These are phyloP conservation scores for Diorhabda carinulata DNA, from an alignment of 1,140 invertebrate genomes.

Conservation along the genomic window DNA sequence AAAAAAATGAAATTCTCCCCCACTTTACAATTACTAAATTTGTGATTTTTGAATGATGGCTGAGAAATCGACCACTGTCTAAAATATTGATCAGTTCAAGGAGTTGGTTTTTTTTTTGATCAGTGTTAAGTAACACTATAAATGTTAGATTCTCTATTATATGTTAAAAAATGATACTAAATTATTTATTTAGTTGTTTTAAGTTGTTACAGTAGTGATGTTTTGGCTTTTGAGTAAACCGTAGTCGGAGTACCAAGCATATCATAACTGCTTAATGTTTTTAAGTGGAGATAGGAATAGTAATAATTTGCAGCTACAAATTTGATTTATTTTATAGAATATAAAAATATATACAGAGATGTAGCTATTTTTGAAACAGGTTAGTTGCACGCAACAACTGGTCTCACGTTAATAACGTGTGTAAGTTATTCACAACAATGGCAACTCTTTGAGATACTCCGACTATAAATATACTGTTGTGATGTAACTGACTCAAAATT, in stretches of 20 bases:
- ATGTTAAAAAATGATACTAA: constrained; percentile 42
- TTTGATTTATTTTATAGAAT: too few species aligned
- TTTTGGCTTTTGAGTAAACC: constrained; percentile 24
- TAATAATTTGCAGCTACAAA: too few species aligned
- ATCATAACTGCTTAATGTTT: not conserved
- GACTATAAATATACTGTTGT: too few species aligned
- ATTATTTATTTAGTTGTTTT: constrained; percentile 39
- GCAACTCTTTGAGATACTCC: too few species aligned
- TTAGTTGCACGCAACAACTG: too few species aligned
- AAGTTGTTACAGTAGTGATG: constrained; percentile 31
- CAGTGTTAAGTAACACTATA: constrained; percentile 44
- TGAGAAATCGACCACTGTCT: constrained; percentile 29
- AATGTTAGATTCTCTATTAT: constrained; percentile 47
- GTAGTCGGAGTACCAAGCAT: constrained; percentile 10
- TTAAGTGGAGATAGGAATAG: not conserved
- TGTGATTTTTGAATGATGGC: constrained; percentile 21
- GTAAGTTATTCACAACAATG: too few species aligned
- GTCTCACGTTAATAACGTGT: too few species aligned
- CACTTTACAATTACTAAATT: constrained; percentile 14
- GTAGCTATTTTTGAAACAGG: too few species aligned
- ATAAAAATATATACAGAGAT: too few species aligned
- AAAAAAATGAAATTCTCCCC: not conserved
- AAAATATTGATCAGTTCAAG: constrained; percentile 34
- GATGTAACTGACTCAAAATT: too few species aligned
- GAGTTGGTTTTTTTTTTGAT: constrained; percentile 39